A percentile compares a stretch with the other conserved stretches of the same genome.
Evolutionary conservation across 2,888 invertebrate genomes (phyloP).

Genomic region (Tenthredo notha): DNA sequence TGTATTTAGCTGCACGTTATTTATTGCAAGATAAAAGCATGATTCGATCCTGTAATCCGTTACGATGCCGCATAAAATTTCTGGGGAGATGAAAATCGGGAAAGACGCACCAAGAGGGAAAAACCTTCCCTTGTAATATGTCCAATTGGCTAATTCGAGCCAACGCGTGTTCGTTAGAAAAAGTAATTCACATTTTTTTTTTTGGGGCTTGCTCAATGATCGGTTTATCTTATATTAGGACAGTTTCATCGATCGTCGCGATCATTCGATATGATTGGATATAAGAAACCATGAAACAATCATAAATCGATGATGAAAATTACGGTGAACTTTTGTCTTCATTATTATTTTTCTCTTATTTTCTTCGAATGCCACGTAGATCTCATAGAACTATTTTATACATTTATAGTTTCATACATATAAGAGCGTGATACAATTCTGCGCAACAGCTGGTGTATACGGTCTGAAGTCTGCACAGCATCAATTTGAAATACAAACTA

Average conservation of each 20-base stretch:
- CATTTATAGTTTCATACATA: not conserved
- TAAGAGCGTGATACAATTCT: not conserved
- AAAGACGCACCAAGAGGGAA: not conserved
- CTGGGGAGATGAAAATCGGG: conserved; percentile 27
- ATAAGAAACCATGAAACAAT: not conserved
- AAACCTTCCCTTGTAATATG: conserved; percentile 1
- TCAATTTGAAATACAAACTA: conserved; percentile 18
- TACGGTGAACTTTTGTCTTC: not conserved
- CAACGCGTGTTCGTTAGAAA: not conserved
- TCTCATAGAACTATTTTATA: not conserved
- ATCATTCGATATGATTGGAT: not conserved
- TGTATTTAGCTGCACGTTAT: not conserved
- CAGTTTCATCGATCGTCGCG: not conserved
- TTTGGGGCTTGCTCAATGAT: not conserved
- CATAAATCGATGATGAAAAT: not conserved
- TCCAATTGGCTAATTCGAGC: conserved; percentile 18
- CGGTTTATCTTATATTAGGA: not conserved
- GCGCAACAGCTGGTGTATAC: not conserved
- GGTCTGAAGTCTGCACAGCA: not conserved
- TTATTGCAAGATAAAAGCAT: not conserved
- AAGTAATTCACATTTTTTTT: not conserved
- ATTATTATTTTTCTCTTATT: not conserved
- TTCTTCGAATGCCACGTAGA: not conserved
- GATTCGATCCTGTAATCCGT: not conserved
- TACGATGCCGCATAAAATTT: conserved; percentile 13